phyloP scores from a whole-genome alignment of 2,797 vertebrate genomes.

The Hirundo rustica region DNA sequence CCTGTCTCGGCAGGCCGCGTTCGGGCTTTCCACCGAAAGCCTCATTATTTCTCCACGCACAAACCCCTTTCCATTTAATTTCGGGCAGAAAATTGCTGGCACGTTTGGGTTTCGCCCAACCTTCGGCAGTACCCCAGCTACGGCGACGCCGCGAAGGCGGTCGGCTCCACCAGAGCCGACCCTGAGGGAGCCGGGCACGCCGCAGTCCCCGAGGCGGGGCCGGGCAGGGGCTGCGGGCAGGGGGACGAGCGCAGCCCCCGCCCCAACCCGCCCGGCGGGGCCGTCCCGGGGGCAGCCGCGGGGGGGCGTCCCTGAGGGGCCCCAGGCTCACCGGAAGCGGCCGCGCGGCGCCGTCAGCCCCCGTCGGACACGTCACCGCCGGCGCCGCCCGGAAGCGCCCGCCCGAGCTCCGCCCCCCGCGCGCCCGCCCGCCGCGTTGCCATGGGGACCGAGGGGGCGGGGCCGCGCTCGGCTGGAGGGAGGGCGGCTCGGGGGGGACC shows the following conservation, averaged over 20 bases:
- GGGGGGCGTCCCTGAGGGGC: background rate
- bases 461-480: no score
- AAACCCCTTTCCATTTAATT: no score
- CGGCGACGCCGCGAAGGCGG: fast-evolving
- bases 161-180: background rate
- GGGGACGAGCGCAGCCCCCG: background rate
- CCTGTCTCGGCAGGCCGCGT: fast-evolving
- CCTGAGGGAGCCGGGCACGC: background rate
- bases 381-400: background rate
- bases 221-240: background rate
- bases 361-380: background rate
- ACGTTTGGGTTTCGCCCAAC: background rate
- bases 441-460: background rate
- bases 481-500: no score
- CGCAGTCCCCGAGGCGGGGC: background rate
- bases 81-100: fast-evolving
- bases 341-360: background rate
- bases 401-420: background rate
- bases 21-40: background rate
- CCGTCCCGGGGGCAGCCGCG: background rate
- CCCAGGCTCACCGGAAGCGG: background rate
- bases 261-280: background rate
- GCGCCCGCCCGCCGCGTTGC: background rate
- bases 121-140: background rate
- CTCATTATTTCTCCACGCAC: fast-evolving